phyloP scores from a whole-genome alignment of 2,888 invertebrate genomes.

The Chaetogeoica ovagalla region DNA sequence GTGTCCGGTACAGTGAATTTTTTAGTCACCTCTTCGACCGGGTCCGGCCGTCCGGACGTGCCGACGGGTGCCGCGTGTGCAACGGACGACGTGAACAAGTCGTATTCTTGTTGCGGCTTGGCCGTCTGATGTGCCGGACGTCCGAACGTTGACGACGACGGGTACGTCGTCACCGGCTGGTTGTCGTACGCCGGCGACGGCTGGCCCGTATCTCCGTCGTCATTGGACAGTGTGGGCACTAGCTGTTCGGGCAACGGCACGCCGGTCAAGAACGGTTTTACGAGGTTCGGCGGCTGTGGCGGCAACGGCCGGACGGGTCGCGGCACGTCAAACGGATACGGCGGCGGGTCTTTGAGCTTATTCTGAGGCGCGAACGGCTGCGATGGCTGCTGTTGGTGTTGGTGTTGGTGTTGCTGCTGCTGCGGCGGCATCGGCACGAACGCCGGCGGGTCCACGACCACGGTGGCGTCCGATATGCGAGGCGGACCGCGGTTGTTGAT shows the following conservation, averaged over 20 bases:
- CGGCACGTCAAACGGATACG: conserved; percentile 71
- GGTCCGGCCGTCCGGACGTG: not conserved
- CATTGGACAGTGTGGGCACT: conserved; percentile 62
- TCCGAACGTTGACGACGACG: conserved; percentile 11
- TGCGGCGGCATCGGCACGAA: conserved; percentile 50
- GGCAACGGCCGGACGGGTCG: conserved; percentile 61
- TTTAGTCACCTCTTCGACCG: not conserved
- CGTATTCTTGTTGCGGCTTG: conserved; percentile 37
- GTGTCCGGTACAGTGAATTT: not conserved
- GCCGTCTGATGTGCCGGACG: conserved; percentile 21
- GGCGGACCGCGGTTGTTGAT: conserved; percentile 91
- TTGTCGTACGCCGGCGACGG: conserved; percentile 9
- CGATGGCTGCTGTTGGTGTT: conserved; percentile 63
- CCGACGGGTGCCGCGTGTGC: not conserved
- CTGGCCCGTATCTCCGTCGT: not conserved
- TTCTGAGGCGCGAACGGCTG: not conserved
- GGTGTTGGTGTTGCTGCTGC: not conserved
- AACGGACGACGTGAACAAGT: conserved; percentile 19
- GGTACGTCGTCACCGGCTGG: not conserved
- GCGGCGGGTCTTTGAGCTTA: conserved; percentile 61
- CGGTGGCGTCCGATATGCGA: conserved; percentile 74
- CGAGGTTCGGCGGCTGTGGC: conserved; percentile 59
- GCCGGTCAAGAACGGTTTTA: conserved; percentile 69
- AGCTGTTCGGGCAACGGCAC: conserved; percentile 76
- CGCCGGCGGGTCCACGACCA: conserved; percentile 68